phyloP scores from a whole-genome alignment of 1,140 invertebrate species.

The Anastrepha ludens region DNA sequence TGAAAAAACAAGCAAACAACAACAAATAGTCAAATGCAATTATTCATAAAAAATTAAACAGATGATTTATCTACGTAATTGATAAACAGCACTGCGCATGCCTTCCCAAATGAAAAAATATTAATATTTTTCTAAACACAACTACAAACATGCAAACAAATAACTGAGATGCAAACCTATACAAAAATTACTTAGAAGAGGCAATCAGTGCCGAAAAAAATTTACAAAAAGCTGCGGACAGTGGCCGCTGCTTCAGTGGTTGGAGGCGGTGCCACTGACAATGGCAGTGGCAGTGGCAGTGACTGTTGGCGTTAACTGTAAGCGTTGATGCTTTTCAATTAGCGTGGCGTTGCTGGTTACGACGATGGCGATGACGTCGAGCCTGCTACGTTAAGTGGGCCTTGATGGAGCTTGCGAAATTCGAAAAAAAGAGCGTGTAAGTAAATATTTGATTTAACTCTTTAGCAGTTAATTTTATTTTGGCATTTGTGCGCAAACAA shows the following conservation, averaged over 20 bases:
- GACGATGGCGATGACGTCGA: not conserved
- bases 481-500: not conserved
- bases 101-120: too few relatives aligned
- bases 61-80: conserved; percentile 17
- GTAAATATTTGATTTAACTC: conserved; percentile 21
- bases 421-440: not conserved
- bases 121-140: too few relatives aligned
- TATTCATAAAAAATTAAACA: conserved; percentile 13
- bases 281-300: not conserved
- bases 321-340: conserved; percentile 15
- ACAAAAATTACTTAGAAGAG: conserved; percentile 9
- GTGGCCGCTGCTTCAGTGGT: too few relatives aligned
- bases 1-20: not conserved
- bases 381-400: not conserved
- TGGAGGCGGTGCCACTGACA: not conserved
- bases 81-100: not conserved
- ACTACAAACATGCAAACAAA: not conserved
- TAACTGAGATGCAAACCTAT: not conserved
- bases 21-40: not conserved
- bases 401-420: conserved; percentile 15
- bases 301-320: not conserved
- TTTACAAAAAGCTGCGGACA: too few relatives aligned
- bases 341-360: not conserved
- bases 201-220: not conserved
- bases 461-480: not conserved